phyloP scores from a whole-genome alignment of 2,797 vertebrate genomes.

The Bovichtus variegatus region DNA sequence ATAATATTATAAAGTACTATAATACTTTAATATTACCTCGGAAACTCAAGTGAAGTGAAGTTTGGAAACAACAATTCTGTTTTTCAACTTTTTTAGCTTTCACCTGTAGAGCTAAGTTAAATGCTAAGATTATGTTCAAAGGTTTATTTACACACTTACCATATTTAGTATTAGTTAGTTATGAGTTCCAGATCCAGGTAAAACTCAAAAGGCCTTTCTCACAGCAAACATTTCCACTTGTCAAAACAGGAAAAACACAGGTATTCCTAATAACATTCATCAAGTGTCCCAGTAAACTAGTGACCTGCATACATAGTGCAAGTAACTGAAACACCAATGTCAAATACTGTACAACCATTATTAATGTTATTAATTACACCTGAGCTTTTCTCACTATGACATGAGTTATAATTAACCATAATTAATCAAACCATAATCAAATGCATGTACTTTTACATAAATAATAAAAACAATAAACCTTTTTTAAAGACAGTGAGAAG shows the following conservation, averaged over 20 bases:
- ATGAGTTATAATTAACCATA: not conserved
- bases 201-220: not conserved
- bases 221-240: not conserved
- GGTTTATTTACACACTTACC: not conserved
- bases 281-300: not conserved
- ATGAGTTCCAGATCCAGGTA: not conserved
- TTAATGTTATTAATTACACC: not conserved
- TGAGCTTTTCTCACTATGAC: not conserved
- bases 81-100: not conserved
- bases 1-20: not conserved
- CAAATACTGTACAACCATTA: not conserved
- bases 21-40: not conserved
- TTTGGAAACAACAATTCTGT: not conserved
- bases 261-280: not conserved
- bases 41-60: not conserved
- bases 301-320: not conserved
- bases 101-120: not conserved
- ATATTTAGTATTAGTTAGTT: not conserved
- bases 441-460: not conserved
- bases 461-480: not conserved
- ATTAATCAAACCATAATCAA: too few species aligned
- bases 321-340: not conserved
- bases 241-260: not conserved
- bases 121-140: not conserved
- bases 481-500: not conserved